These are phyloP conservation scores for Meliscaeva auricollis DNA, from an alignment of 2,888 invertebrate species.

Conservation along the genomic window DNA sequence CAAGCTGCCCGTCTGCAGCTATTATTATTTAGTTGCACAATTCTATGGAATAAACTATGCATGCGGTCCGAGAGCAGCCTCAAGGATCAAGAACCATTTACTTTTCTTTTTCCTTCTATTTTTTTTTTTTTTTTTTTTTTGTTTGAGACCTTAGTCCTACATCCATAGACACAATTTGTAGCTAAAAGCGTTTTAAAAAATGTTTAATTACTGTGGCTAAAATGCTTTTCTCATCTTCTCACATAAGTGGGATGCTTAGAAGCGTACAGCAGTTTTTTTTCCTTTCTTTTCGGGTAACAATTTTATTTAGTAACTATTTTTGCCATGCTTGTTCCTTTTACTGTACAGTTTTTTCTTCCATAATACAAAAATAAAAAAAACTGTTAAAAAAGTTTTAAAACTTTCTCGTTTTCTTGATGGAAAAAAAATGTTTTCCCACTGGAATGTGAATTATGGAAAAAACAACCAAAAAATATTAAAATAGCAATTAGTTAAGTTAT, in stretches of 20 bases:
- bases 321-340: neutral
- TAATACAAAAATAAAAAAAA: no score
- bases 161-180: neutral
- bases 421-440: neutral
- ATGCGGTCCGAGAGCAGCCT: neutral
- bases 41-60: constrained; percentile 3
- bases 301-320: neutral
- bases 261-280: neutral
- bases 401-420: neutral
- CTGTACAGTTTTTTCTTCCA: no score
- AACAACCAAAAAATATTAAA: constrained; percentile 1
- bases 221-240: constrained; percentile 12
- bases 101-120: neutral
- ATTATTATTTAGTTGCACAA: neutral
- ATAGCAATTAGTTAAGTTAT: neutral
- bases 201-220: constrained; percentile 25
- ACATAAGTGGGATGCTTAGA: neutral
- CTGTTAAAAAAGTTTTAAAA: neutral
- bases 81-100: neutral
- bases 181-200: neutral
- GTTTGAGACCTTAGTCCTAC: neutral
- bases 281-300: neutral
- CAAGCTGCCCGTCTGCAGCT: neutral
- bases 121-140: neutral
- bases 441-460: neutral